Base-by-base conservation (phyloP, 2,113 vertebrate species). In the Chloebia gouldiae region DNA sequence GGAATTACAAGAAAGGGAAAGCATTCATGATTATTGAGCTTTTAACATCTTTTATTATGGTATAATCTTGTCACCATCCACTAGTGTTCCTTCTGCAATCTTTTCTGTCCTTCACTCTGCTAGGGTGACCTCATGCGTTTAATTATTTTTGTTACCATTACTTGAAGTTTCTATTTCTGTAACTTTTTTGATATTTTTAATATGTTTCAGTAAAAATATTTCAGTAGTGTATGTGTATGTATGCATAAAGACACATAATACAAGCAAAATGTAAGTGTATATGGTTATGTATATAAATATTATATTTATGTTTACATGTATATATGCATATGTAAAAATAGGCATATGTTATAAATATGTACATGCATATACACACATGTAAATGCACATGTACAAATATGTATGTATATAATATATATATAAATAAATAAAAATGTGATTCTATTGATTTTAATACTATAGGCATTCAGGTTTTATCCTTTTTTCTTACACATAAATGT, bases 61-160 rank as follows among this genome's bases (percentile, higher is more conserved):
- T 40, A 24, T 22, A n/a, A 3, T 18, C 14, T 37, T 45, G 8
- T 45, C 37, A 28, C 28, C 5, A 10, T 73, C 17, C 27, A 30
- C 51, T 50, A 16, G 4, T 85, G 39, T 33, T 53, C 3, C 7
- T 79, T 75, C 27, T 78, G 13, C 19, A 75, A 2, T 31, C 8
- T 44, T 73, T 66, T 56, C 63, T n/a, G 15, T 47, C 11, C 37
- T 82, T 68, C 33, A 47, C 4, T 63, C 35, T 72, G 16, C 15
- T 82, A 30, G 11, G 28, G 15, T 2, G 2, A 31, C 4, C 1
- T 31, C 16, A 24, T 9, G 1, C 28, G 2, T 51, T 53, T 31
- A 78, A 53, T 23, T 45, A 37, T 31, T 86, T 88, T 70, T 65
- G 5, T 59, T 71, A 35, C 8, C 5, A 57, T 69, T 79, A 33